Percentiles rank a stretch among this genome's conserved stretches.
Conservation (phyloP, 2,888 invertebrate species). For the Lamproptera curius region DNA sequence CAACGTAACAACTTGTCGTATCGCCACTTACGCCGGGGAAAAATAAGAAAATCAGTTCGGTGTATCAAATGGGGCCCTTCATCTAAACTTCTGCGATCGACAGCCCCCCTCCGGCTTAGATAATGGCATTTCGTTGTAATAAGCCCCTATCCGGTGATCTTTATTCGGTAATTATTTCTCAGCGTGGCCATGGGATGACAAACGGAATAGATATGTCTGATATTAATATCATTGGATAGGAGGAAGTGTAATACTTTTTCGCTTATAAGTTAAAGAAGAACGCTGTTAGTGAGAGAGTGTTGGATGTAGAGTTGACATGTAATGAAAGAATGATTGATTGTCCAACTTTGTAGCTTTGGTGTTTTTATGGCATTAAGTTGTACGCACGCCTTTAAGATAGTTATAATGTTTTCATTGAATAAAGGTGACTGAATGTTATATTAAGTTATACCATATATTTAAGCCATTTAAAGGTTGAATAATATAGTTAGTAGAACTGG, state of each 20-base stretch:
- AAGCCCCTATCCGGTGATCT: slow-evolving; percentile 39
- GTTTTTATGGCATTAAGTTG: background rate
- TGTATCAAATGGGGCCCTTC: slow-evolving; percentile 12
- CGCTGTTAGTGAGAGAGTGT: slow-evolving; percentile 16
- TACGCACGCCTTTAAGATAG: too few relatives aligned
- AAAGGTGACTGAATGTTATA: too few relatives aligned
- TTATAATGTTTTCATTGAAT: too few relatives aligned
- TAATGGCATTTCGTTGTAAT: slow-evolving; percentile 38
- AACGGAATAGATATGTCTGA: slow-evolving; percentile 40
- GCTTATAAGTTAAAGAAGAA: slow-evolving; percentile 17
- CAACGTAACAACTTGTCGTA: slow-evolving; percentile 1
- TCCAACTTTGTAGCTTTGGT: slow-evolving; percentile 8
- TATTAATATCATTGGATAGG: slow-evolving; percentile 13
- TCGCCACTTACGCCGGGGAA: slow-evolving; percentile 1
- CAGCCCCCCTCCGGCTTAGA: slow-evolving; percentile 25
- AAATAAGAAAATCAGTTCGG: slow-evolving; percentile 18
- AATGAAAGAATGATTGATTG: slow-evolving; percentile 20
- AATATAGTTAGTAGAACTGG: too few relatives aligned
- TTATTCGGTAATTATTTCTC: slow-evolving; percentile 43
- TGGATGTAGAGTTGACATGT: slow-evolving; percentile 15
- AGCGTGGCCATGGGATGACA: slow-evolving; percentile 38
- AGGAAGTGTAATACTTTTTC: slow-evolving; percentile 21
- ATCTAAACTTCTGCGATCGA: slow-evolving; percentile 25
- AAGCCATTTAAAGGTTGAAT: too few relatives aligned
- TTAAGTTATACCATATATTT: too few relatives aligned